Percentiles rank a stretch among this genome's conserved stretches.
These are phyloP conservation scores for Trissolcus japonicus DNA, from an alignment of 2,888 invertebrate genomes.

Conservation along the genomic window DNA sequence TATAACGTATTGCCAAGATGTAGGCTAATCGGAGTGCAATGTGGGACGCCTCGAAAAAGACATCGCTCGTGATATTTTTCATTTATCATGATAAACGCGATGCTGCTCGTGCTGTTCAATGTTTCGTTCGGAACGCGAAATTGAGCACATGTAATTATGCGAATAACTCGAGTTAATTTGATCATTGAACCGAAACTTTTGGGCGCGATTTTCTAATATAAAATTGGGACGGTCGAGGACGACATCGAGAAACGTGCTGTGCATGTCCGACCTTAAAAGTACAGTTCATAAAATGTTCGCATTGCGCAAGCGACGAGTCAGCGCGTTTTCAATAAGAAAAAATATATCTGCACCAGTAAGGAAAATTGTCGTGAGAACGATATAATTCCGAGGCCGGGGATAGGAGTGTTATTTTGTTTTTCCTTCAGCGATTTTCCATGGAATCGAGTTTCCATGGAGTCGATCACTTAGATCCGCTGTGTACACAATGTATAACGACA, in stretches of 20 bases:
- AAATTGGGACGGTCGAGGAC: constrained; percentile 1
- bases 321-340: background rate
- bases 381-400: constrained; percentile 13
- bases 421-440: constrained; percentile 9
- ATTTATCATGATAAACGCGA: constrained; percentile 30
- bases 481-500: background rate
- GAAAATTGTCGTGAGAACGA: background rate
- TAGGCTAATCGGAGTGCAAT: constrained; percentile 59
- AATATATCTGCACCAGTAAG: too few relatives aligned
- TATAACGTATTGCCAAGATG: constrained; percentile 53
- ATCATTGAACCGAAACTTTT: constrained; percentile 13
- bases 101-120: constrained; percentile 3
- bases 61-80: constrained; percentile 33
- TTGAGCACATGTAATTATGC: constrained; percentile 36
- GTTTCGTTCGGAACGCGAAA: constrained; percentile 19
- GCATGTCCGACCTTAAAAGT: constrained; percentile 18
- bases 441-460: constrained; percentile 9
- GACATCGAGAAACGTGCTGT: background rate
- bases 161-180: constrained; percentile 37
- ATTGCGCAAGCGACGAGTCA: constrained; percentile 17
- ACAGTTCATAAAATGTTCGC: constrained; percentile 28
- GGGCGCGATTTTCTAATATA: background rate
- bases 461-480: background rate
- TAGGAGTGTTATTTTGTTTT: background rate
- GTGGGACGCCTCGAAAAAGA: constrained; percentile 52